Conservation (phyloP, 2,888 invertebrate genomes). For the Gasteruption jaculator region DNA sequence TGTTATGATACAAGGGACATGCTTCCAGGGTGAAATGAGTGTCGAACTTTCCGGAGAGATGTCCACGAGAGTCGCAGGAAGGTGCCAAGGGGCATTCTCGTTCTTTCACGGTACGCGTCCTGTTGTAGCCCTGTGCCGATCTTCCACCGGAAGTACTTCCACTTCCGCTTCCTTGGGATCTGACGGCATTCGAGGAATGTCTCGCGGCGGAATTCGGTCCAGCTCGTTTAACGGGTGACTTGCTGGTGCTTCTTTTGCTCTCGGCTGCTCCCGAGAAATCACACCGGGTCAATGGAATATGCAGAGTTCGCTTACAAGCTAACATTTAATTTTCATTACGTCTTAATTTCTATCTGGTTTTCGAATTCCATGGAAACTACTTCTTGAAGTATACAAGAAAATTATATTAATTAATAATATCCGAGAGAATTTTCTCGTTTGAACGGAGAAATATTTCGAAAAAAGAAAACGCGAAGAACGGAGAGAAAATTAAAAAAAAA, state of each 20-base stretch:
- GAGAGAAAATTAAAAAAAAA: not conserved
- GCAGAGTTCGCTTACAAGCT: conserved; percentile 29
- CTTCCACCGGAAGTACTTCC: conserved; percentile 24
- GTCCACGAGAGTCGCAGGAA: conserved; percentile 83
- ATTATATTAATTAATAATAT: too few relatives aligned
- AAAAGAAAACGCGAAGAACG: too few relatives aligned
- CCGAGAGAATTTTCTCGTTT: too few relatives aligned
- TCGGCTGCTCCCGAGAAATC: conserved; percentile 39
- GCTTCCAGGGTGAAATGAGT: conserved; percentile 87
- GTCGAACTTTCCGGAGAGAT: conserved; percentile 75
- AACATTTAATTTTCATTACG: too few relatives aligned
- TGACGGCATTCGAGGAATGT: conserved; percentile 38
- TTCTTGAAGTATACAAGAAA: too few relatives aligned
- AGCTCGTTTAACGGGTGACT: conserved; percentile 64
- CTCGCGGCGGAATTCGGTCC: conserved; percentile 48
- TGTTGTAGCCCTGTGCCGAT: conserved; percentile 33
- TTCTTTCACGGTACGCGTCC: conserved; percentile 55
- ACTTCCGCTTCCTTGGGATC: conserved; percentile 33
- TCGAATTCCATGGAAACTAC: not conserved
- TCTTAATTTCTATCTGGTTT: too few relatives aligned
- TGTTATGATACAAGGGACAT: conserved; percentile 89
- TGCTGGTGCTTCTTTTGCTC: conserved; percentile 55
- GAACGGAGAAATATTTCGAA: too few relatives aligned
- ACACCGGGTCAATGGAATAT: conserved; percentile 31
- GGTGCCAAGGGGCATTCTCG: conserved; percentile 79